Base-by-base conservation (phyloP, 23 tunicate species). In the Ciona savignyi region DNA sequence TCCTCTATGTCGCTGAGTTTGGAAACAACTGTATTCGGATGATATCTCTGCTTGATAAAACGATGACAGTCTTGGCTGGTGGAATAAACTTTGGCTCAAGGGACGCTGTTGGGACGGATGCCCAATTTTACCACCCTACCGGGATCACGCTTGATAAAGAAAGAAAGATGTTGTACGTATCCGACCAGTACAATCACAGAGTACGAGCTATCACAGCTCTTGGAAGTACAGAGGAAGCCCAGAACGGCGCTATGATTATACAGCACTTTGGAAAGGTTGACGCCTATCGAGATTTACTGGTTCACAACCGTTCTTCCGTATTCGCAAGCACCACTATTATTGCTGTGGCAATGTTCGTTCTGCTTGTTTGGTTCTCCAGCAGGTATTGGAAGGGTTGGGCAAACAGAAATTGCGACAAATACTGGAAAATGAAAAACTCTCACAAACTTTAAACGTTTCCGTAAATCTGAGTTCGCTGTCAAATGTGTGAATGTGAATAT, bases 101-200 rank as follows among this genome's bases (percentile, higher is more conserved):
- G 27, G 85, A 80, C 63, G 71, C 71, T n/a, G 62, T 63, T 3
- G 85, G 85, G 0, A 61, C 42, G 25, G 71, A 80, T 62, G 85
- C 85, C 3, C 71, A 71, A 27, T 80, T 80, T 26, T 80, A 71
- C 25, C 85, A 80, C 66, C 85, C 85, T 20, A 80, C 85, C 26
- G 29, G 32, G 3, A 23, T 80, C 23, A 71, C 9, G 23, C 61
- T 80, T 34, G 85, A 80, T 30, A 3, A 1, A 22, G 77, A 23
- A 29, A 71, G 34, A 2, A 63, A 35, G n/a, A n/a, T 80, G 71
- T 42, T 80, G 3, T 80, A 80, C 77, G 85, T 80, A 25, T 63
- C 85, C 1, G 85, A 80, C 34, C 85, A 80, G 74, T 80, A 80
- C 33, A 80, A 80, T 27, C 85, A 80, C 72, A 35, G 77, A 33